Base-by-base conservation (phyloP, 2,797 vertebrate genomes). In the Cryptoprocta ferox region DNA sequence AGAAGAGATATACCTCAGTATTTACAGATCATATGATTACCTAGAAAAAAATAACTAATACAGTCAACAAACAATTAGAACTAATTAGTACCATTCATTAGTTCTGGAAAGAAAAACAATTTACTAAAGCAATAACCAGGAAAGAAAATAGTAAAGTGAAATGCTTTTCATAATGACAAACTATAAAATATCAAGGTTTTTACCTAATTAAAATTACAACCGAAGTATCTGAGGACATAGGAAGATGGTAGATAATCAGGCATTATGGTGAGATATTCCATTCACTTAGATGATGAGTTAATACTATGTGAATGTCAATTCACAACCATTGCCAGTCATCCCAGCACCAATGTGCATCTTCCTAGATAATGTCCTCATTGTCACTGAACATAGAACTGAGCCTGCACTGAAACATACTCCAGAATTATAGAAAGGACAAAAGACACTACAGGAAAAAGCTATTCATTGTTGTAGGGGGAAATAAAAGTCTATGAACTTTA, bases 21-120 rank as follows among this genome's bases (percentile, higher is more conserved):
- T 75, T 71, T 59, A 59, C 2, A 81, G 50, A 48, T 21, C 35
- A 3, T 28, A 28, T 63, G 9, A 91, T 71, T 10, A 65, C 18
- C n/a, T 83, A 80, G 80, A 39, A 89, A 91, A 91, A 90, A 80
- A 84, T 85, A 76, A 37, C n/a, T 21, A 37, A 18, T 9, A 78
- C 68, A 86, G 56, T 28, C 28, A 89, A 24, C 5, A 79, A 85
- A 50, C 21, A 79, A 28, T 35, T 68, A 35, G 81, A 76, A 56
- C 8, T 56, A 37, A 92, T 75, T 50, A 91, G 32, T 37, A 9
- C 4, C 80, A 26, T 81, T 10, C n/a, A n/a, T 90, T 86, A 79
- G 12, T 84, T 81, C 19, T 65, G 48, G 66, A 70, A 87, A 76
- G 63, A 75, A 53, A 89, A 76, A 78, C n/a, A 48, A n/a, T 73